Conservation (phyloP, 2,888 invertebrate species). For the Parnassius smintheus region DNA sequence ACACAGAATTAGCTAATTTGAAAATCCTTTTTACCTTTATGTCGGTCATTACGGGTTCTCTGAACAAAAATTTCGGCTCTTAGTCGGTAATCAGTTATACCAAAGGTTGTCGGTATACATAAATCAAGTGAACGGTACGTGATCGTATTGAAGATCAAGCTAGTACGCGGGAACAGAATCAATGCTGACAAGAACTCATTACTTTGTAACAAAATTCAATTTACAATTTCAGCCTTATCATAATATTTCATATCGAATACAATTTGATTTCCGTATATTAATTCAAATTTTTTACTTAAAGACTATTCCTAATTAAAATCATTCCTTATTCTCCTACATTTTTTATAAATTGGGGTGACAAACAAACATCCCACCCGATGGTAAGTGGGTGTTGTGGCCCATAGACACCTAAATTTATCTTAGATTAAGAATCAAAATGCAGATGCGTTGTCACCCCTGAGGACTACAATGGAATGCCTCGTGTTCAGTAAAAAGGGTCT, state of each 20-base stretch:
- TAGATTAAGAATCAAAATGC: too few species aligned
- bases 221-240: slow-evolving; percentile 66
- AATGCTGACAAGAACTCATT: slow-evolving; percentile 71
- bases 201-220: slow-evolving; percentile 77
- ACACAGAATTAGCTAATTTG: not conserved
- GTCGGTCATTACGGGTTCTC: slow-evolving; percentile 51
- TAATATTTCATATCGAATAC: slow-evolving; percentile 66
- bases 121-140: slow-evolving; percentile 73
- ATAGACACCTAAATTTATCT: too few species aligned
- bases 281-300: not conserved
- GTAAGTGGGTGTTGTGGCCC: too few species aligned
- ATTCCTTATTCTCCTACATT: too few species aligned
- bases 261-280: slow-evolving; percentile 40
- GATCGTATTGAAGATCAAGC: slow-evolving; percentile 74
- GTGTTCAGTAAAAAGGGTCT: too few species aligned
- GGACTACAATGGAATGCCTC: too few species aligned
- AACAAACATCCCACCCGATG: too few species aligned
- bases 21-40: slow-evolving; percentile 38
- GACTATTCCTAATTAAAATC: too few species aligned
- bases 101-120: slow-evolving; percentile 71
- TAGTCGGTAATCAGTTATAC: slow-evolving; percentile 63
- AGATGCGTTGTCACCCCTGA: too few species aligned
- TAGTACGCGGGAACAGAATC: slow-evolving; percentile 55
- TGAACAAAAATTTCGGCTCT: slow-evolving; percentile 49
- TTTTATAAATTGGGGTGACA: too few species aligned